phyloP scores from a whole-genome alignment of 2,888 invertebrate species.

The Phengaris arion region DNA sequence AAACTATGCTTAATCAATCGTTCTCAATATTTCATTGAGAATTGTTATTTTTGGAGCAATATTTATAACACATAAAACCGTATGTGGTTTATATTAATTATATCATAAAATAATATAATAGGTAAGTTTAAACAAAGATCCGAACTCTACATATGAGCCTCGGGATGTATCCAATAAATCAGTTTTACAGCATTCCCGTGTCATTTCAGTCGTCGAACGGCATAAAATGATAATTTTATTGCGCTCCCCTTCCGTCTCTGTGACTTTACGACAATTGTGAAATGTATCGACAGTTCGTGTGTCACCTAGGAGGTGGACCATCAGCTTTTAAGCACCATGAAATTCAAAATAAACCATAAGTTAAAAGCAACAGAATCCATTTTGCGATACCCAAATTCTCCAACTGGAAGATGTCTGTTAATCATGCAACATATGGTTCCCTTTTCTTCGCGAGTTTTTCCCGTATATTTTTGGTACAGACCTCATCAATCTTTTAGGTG shows the following conservation, averaged over 20 bases:
- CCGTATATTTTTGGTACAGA: conserved; percentile 62
- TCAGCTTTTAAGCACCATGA: conserved; percentile 28
- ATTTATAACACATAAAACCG: conserved; percentile 2
- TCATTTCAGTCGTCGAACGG: conserved; percentile 79
- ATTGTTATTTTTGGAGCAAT: neutral
- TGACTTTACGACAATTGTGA: conserved; percentile 79
- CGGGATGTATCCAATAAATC: conserved; percentile 77
- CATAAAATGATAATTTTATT: conserved; percentile 80
- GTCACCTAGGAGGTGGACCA: conserved; percentile 69
- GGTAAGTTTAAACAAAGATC: conserved; percentile 63
- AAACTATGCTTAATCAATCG: neutral
- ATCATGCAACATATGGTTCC: conserved; percentile 64
- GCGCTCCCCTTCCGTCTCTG: conserved; percentile 76
- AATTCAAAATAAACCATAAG: neutral
- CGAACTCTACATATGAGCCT: conserved; percentile 76
- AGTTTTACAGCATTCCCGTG: conserved; percentile 79
- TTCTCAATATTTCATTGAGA: neutral
- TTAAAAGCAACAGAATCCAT: neutral
- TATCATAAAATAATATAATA: conserved; percentile 47
- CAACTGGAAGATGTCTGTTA: conserved; percentile 41
- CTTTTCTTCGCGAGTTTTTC: conserved; percentile 46
- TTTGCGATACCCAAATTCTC: neutral
- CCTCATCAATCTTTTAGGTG: conserved; percentile 73
- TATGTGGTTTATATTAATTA: conserved; percentile 27
- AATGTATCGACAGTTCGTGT: conserved; percentile 78